phyloP scores from a whole-genome alignment of 2,888 invertebrate species.

The Pheosia tremula region DNA sequence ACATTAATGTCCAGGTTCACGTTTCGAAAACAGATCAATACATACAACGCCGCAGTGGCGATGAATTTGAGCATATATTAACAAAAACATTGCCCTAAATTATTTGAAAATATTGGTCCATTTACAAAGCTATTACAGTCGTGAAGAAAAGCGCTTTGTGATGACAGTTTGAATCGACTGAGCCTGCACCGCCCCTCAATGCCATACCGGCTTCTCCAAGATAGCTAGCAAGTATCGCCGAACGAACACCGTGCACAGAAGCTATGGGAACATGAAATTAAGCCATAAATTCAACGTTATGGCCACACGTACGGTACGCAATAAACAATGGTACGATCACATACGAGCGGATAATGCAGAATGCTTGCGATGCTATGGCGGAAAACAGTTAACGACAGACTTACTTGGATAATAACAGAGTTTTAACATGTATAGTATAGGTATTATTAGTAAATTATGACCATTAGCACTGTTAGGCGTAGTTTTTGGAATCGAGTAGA shows the following conservation, averaged over 20 bases:
- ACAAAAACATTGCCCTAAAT: slow-evolving; percentile 16
- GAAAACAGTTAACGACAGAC: too few species aligned
- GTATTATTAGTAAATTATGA: too few species aligned
- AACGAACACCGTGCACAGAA: slow-evolving; percentile 29
- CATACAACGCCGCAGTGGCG: slow-evolving; percentile 8
- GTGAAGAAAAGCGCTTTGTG: too few species aligned
- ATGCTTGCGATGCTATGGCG: not conserved
- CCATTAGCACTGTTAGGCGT: too few species aligned
- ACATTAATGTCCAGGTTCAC: too few species aligned
- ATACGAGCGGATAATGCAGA: slow-evolving; percentile 25
- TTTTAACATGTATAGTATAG: too few species aligned
- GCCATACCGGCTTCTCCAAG: not conserved
- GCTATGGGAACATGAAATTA: slow-evolving; percentile 44
- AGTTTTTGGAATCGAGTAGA: too few species aligned
- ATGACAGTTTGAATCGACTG: too few species aligned
- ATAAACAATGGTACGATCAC: slow-evolving; percentile 40
- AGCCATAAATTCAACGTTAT: slow-evolving; percentile 42
- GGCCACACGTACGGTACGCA: slow-evolving; percentile 26
- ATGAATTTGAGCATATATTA: slow-evolving; percentile 25
- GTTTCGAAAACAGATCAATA: slow-evolving; percentile 5
- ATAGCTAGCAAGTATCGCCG: slow-evolving; percentile 11
- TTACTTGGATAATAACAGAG: too few species aligned
- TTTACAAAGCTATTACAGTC: too few species aligned
- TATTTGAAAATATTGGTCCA: not conserved
- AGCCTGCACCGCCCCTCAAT: slow-evolving; percentile 6